Conservation (phyloP, 2,888 invertebrate species). For the Drosophila infuscata region DNA sequence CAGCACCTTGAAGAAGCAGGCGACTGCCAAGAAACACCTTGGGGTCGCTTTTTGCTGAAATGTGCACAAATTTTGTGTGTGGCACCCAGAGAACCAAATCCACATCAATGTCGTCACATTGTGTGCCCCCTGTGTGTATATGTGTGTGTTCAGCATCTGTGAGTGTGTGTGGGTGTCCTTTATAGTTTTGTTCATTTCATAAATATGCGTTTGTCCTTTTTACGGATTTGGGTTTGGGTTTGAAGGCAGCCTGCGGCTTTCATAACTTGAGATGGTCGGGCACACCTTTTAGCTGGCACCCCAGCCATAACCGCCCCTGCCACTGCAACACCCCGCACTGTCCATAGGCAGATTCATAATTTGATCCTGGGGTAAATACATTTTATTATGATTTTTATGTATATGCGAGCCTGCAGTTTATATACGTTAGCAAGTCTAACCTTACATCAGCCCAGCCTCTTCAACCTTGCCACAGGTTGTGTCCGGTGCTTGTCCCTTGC, state of each 20-base stretch:
- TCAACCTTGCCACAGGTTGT: slow-evolving; percentile 76
- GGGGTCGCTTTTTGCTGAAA: slow-evolving; percentile 77
- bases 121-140: slow-evolving; percentile 31
- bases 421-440: slow-evolving; percentile 48
- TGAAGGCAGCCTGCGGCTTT: slow-evolving; percentile 72
- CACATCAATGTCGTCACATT: slow-evolving; percentile 77
- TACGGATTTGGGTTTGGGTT: slow-evolving; percentile 37
- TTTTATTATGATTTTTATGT: slow-evolving; percentile 83
- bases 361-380: slow-evolving; percentile 83
- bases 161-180: slow-evolving; percentile 60
- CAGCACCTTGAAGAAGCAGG: slow-evolving; percentile 51
- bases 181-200: slow-evolving; percentile 79
- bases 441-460: slow-evolving; percentile 19
- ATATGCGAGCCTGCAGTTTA: slow-evolving; percentile 78
- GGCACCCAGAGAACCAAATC: slow-evolving; percentile 64
- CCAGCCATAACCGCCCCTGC: neutral
- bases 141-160: slow-evolving; percentile 21
- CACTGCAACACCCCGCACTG: slow-evolving; percentile 40
- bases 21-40: slow-evolving; percentile 64
- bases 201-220: slow-evolving; percentile 80
- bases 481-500: slow-evolving; percentile 38
- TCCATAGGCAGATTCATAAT: slow-evolving; percentile 83
- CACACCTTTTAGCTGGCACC: slow-evolving; percentile 72
- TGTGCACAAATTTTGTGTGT: slow-evolving; percentile 77
- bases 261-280: slow-evolving; percentile 65